Percentiles rank a stretch among this genome's conserved stretches.
phyloP scores from a whole-genome alignment of 1,140 invertebrate genomes.

The Hyles vespertilio region DNA sequence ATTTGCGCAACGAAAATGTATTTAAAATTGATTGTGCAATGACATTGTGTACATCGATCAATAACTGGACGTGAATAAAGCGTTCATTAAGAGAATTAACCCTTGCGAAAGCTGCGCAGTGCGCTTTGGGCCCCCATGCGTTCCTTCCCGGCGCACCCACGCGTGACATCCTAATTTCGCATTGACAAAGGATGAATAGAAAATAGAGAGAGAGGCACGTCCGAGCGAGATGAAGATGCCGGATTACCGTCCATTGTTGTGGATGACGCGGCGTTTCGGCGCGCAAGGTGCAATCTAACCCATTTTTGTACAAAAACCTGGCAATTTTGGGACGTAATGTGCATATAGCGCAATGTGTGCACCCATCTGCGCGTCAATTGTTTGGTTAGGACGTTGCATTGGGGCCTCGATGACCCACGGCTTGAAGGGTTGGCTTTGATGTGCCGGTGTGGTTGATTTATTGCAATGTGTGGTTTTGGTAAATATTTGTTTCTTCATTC shows the following conservation, averaged over 20 bases:
- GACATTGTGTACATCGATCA: too few relatives aligned
- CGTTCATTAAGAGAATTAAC: slow-evolving; percentile 17
- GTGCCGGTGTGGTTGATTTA: slow-evolving; percentile 32
- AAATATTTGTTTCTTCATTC: not conserved
- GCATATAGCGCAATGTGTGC: slow-evolving; percentile 47
- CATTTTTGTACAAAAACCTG: slow-evolving; percentile 62
- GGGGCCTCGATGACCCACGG: slow-evolving; percentile 34
- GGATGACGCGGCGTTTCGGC: slow-evolving; percentile 40
- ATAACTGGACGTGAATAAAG: too few relatives aligned
- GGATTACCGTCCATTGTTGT: slow-evolving; percentile 51
- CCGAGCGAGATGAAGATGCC: slow-evolving; percentile 32
- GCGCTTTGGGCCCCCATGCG: not conserved
- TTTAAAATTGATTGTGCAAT: too few relatives aligned
- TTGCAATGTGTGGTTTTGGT: slow-evolving; percentile 18
- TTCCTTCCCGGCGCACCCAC: slow-evolving; percentile 43
- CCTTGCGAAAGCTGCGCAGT: slow-evolving; percentile 19
- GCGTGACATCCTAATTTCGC: slow-evolving; percentile 60
- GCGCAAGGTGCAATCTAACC: slow-evolving; percentile 64
- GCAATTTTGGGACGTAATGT: slow-evolving; percentile 41
- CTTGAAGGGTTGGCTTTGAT: slow-evolving; percentile 52
- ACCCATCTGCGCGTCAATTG: slow-evolving; percentile 58
- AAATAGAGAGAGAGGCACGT: slow-evolving; percentile 30
- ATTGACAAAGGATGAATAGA: slow-evolving; percentile 49
- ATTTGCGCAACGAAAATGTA: too few relatives aligned
- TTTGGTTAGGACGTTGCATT: slow-evolving; percentile 59